These are phyloP conservation scores for Ceyx melanurus DNA, from an alignment of 2,113 vertebrate genomes.

Conservation along the genomic window DNA sequence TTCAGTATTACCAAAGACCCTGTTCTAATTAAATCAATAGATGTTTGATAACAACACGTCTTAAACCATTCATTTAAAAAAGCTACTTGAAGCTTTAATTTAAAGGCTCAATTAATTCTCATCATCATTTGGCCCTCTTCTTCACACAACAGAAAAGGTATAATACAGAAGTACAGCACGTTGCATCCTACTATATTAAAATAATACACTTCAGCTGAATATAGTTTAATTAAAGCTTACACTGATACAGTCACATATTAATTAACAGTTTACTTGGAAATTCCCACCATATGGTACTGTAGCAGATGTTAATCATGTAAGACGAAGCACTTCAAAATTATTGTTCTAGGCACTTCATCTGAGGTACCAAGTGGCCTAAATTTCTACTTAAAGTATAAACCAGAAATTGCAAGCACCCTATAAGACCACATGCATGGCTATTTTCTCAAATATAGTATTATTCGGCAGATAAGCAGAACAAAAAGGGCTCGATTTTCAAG, in stretches of 20 bases:
- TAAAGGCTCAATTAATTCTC: background rate
- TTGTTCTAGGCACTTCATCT: conserved; percentile 18
- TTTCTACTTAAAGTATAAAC: background rate
- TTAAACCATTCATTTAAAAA: background rate
- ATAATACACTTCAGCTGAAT: conserved; percentile 13
- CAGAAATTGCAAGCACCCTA: background rate
- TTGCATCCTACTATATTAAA: background rate
- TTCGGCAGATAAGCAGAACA: background rate
- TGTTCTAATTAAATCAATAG: background rate
- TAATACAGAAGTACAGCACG: background rate
- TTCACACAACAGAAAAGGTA: background rate
- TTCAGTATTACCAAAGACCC: background rate
- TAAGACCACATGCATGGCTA: background rate
- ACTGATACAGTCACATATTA: conserved; percentile 17
- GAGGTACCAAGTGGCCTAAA: conserved; percentile 22
- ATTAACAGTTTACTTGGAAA: conserved; percentile 66
- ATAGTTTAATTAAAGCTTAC: conserved; percentile 46
- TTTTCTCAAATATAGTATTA: background rate
- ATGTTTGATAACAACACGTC: background rate
- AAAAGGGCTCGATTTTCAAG: background rate
- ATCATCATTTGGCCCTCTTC: background rate
- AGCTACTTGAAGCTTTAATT: background rate
- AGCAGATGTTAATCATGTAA: conserved; percentile 58
- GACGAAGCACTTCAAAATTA: conserved; percentile 43
- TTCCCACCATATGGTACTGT: conserved; percentile 56